Conservation (phyloP, 1,140 invertebrate genomes). For the Mizuhopecten yessoensis region DNA sequence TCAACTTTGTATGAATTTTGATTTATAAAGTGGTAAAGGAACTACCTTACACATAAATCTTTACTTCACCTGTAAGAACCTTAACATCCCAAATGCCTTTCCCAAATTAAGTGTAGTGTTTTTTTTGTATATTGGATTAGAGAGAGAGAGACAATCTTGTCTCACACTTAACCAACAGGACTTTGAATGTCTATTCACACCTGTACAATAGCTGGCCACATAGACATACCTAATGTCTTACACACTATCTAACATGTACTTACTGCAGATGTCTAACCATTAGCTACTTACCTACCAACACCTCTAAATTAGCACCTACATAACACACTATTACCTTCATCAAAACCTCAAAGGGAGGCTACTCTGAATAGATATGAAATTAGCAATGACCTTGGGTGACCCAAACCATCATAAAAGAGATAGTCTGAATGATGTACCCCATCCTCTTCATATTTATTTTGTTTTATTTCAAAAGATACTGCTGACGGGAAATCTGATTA, state of each 20-base stretch:
- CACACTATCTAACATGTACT: too few species aligned
- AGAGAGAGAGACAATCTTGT: background rate
- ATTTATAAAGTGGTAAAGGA: background rate
- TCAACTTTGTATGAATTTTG: background rate
- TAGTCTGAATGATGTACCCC: background rate
- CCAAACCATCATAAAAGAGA: background rate
- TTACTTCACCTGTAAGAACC: too few species aligned
- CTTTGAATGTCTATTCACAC: background rate
- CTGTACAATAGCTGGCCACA: background rate
- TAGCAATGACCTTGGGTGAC: background rate
- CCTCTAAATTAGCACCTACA: background rate
- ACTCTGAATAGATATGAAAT: background rate
- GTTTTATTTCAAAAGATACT: constrained; percentile 34
- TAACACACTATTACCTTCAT: background rate
- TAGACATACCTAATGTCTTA: background rate
- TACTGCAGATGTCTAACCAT: background rate
- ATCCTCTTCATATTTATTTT: background rate
- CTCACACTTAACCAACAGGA: background rate
- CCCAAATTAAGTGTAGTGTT: background rate
- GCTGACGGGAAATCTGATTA: background rate
- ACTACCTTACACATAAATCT: background rate
- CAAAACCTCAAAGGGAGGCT: background rate
- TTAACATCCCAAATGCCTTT: background rate
- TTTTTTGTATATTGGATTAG: background rate
- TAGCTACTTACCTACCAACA: background rate